These are phyloP conservation scores for Hoplostethus mediterraneus DNA, from an alignment of 2,797 vertebrate species.

Conservation along the genomic window DNA sequence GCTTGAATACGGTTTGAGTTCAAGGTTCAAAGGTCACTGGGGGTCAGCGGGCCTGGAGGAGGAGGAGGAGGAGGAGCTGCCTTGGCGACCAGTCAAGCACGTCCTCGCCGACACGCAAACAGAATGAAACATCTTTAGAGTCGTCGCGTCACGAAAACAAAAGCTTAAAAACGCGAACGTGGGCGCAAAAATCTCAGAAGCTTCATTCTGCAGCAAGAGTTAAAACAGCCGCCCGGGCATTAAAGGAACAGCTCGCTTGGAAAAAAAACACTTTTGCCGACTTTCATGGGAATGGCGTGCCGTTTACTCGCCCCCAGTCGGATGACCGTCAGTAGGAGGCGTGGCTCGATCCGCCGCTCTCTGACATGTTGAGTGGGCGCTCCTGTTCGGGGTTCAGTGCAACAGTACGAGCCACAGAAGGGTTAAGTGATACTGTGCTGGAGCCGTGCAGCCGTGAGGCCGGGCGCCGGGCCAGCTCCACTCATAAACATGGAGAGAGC, in stretches of 20 bases:
- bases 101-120: slow-evolving; percentile 1
- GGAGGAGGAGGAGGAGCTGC: slow-evolving; percentile 19
- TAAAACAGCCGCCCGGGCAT: slow-evolving; percentile 44
- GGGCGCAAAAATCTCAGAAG: slow-evolving; percentile 44
- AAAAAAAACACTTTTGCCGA: too few relatives aligned
- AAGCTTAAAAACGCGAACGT: slow-evolving; percentile 21
- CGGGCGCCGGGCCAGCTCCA: slow-evolving; percentile 82
- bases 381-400: slow-evolving; percentile 64
- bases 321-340: slow-evolving; percentile 23
- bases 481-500: slow-evolving; percentile 86
- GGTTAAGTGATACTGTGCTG: slow-evolving; percentile 79
- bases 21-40: slow-evolving; percentile 26
- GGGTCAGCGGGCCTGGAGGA: slow-evolving; percentile 5
- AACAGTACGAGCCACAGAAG: slow-evolving; percentile 70
- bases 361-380: slow-evolving; percentile 40
- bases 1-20: neutral
- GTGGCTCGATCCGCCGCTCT: slow-evolving; percentile 42
- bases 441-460: slow-evolving; percentile 77
- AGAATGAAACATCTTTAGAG: slow-evolving; percentile 19
- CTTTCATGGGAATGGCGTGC: slow-evolving; percentile 26
- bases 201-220: slow-evolving; percentile 58
- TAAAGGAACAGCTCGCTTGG: slow-evolving; percentile 54
- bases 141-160: too few relatives aligned
- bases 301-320: slow-evolving; percentile 36
- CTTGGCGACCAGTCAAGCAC: neutral